Conservation (phyloP, 2,888 invertebrate genomes). For the Athalia circularis region DNA sequence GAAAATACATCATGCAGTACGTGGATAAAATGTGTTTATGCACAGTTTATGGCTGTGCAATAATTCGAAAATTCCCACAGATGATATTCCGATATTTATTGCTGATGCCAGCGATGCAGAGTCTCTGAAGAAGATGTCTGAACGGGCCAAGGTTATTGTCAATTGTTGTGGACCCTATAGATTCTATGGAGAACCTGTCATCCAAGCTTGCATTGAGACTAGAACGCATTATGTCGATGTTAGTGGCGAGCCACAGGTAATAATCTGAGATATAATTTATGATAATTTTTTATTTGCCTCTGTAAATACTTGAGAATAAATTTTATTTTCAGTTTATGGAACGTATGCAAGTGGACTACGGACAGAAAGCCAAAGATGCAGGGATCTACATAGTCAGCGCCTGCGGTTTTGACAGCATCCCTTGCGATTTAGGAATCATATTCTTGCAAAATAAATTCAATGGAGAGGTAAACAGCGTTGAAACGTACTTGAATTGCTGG, state of each 20-base stretch:
- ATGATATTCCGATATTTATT: constrained; percentile 81
- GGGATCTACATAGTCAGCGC: constrained; percentile 92
- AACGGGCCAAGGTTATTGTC: constrained; percentile 85
- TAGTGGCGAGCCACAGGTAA: constrained; percentile 91
- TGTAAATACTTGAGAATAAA: background rate
- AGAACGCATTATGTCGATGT: constrained; percentile 94
- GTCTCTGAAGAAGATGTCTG: constrained; percentile 88
- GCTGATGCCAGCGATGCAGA: constrained; percentile 86
- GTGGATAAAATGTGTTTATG: no score
- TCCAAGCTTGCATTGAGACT: constrained; percentile 88
- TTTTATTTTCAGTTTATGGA: constrained; percentile 83
- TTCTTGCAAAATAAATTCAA: constrained; percentile 86
- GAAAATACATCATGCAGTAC: no score
- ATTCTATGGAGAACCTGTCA: constrained; percentile 92
- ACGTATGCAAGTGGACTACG: constrained; percentile 88
- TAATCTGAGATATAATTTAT: background rate
- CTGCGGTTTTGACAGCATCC: constrained; percentile 96
- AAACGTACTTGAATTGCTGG: constrained; percentile 79
- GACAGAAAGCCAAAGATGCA: constrained; percentile 83
- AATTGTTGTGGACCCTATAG: constrained; percentile 96
- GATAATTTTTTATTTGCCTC: background rate
- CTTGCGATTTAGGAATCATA: constrained; percentile 90
- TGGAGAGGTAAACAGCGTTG: constrained; percentile 86
- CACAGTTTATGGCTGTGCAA: background rate
- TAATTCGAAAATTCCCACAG: constrained; percentile 70